Evolutionary conservation across 2,113 vertebrate species (phyloP), one percentile per base, ranked within the genome.

Genomic region (Leuciscus idus): DNA sequence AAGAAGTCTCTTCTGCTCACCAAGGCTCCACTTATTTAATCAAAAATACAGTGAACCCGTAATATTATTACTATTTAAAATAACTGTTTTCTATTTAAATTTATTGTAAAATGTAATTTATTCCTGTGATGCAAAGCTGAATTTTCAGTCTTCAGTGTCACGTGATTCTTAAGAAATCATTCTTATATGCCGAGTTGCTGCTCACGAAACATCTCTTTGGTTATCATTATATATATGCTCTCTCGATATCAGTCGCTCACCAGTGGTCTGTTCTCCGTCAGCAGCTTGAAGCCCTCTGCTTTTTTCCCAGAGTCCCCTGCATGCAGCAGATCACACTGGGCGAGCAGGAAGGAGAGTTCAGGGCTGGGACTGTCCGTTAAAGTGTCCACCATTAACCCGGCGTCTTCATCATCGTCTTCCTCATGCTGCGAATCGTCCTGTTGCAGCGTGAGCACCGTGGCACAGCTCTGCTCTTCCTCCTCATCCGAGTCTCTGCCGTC

Each of bases 401-500:
- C 68, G 0, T 93, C 94, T 0, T 92, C 91, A 9, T 92, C 93
- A 30, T 90, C 85, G n/a, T 86, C 19, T 17, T 91, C 4, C 4
- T 68, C 87, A 0, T 90, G 90, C 43, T 78, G 92, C 4, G 95
- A 96, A 21, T 95, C 95, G 46, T 93, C 93, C 4, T 95, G 95
- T 23, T 88, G 82, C 0, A 94, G 90, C 0, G 94, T 95, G 66
- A 94, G 93, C 89, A 97, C 96, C 0, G 97, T 97, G 13, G 96
- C 97, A 68, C 95, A 96, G 94, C 97, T 98, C 89, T 91, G 93
- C 0, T 96, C 96, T n/a, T 96, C 96, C 33, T 94, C 97, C 46
- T 95, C 94, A 0, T 93, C 93, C 1, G 91, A 86, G 43, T 89
- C 92, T 19, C 89, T 89, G 46, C 90, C 91, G 21, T 92, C 90